Base-by-base conservation (phyloP, 2,113 vertebrate genomes). In the Cettia cetti region DNA sequence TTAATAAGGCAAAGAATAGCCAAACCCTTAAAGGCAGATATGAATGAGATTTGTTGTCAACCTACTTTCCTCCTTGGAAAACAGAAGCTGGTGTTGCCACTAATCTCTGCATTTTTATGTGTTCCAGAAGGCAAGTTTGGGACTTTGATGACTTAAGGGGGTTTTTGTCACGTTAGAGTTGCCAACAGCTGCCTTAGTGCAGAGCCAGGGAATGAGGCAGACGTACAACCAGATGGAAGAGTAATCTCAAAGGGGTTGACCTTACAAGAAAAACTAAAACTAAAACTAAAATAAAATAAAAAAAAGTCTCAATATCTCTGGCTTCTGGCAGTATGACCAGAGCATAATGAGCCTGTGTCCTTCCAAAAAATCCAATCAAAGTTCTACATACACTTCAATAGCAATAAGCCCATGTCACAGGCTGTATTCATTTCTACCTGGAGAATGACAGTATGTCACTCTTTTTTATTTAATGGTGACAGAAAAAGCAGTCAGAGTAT, bases 1-100 rank as follows among this genome's bases (percentile, higher is more conserved):
- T 96, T 95, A 85, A 76, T 95, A 96, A 94, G 47, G 68, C 72
- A 93, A 91, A 95, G 77, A 66, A 39, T 61, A 93, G 42, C 71
- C 80, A 86, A 95, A 91, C 8, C 22, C 77, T 94, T 80, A 89
- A 74, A 82, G 33, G 40, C 52, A 72, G 50, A 90, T 40, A 57
- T 49, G 75, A 83, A 92, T 57, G 30, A 79, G 74, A 45, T 90
- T 93, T 95, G 30, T 93, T 95, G 30, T 59, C 90, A 95, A 85
- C 60, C 86, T 70, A n/a, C 26, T 95, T 92, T 85, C 69, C 15
- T 92, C 50, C 53, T 82, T 64, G 47, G 20, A 89, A 95, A 86
- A 77, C 45, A 83, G 88, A 96, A 79, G 44, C 12, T 92, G 63
- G 21, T 65, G 7, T 66, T 92, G 23, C 57, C 52, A 28, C 59